Evolutionary conservation across 1,140 invertebrate genomes (phyloP), one percentile per base, ranked within the genome.

Genomic region (Bombus superbus): DNA sequence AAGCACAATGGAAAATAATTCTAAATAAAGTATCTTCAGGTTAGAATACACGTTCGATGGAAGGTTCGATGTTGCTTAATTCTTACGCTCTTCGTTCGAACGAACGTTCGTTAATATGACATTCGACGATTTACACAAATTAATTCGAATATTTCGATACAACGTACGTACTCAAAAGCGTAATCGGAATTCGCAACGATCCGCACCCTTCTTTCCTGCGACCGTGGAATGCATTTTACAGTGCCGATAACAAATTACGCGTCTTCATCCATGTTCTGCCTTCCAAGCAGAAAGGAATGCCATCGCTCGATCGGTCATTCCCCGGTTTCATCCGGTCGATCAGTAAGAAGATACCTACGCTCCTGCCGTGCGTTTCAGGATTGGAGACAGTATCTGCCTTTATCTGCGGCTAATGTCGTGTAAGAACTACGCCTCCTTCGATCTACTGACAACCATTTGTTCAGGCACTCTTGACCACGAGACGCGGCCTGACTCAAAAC

Each of bases 391-490:
- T 94, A 94, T 94, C 92, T 92, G 91, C 88, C 89, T 90, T 92
- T 93, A 94, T 94, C 93, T 93, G 91, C 77, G 89, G 92, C 93
- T 94, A 94, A 94, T 94, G 92, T 93, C 94, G 90, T 94, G 94
- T 94, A 94, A 93, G 93, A 92, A 92, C 92, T 88, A 89, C 91
- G 92, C 91, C 92, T 91, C 84, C 89, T 89, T 88, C 88, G 90
- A 91, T 93, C 90, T 91, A 90, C 86, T 87, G 87, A 89, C 88
- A 83, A 62, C 83, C 79, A 80, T 89, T 81, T 88, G 86, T 81
- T 71, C 78, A 38, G 72, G 78, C 79, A 85, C 82, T 79, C 79
- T 28, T 80, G 71, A 47, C 62, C 53, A 32, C 38, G 73, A 47
- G 53, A 35, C 40, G 47, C 28, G 22, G 32, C 47, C 42, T 35